Conservation (phyloP, 2,888 invertebrate species). For the Amphipoea lucens region DNA sequence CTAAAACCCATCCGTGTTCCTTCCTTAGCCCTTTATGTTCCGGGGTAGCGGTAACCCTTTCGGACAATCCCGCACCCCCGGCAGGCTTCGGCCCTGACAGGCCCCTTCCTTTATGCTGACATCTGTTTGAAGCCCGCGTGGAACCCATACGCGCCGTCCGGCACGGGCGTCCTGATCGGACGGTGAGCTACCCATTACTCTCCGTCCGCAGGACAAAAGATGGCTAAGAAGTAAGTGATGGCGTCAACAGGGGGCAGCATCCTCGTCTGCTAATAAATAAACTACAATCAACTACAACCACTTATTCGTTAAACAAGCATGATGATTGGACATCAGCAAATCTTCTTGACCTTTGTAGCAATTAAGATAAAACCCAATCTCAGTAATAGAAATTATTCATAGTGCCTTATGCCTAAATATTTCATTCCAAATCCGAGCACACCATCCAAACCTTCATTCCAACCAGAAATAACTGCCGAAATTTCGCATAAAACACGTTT, state of each 20-base stretch:
- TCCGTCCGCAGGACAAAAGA: too few relatives aligned
- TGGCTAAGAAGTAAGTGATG: not conserved
- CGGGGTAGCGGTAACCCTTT: too few relatives aligned
- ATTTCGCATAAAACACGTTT: slow-evolving; percentile 59
- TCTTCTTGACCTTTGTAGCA: not conserved
- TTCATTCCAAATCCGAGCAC: slow-evolving; percentile 6
- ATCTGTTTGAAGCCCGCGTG: too few relatives aligned
- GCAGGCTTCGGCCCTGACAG: too few relatives aligned
- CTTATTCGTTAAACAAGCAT: not conserved
- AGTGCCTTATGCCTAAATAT: slow-evolving; percentile 2
- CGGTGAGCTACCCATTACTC: too few relatives aligned
- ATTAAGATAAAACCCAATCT: not conserved
- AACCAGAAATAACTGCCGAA: slow-evolving; percentile 43
- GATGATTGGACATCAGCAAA: not conserved
- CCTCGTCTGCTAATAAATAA: not conserved
- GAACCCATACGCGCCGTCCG: too few relatives aligned
- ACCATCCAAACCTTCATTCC: not conserved
- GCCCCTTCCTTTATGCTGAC: too few relatives aligned
- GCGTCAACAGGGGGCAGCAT: not conserved
- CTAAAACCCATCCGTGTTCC: too few relatives aligned
- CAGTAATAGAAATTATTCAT: not conserved
- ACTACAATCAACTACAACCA: not conserved
- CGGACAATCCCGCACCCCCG: too few relatives aligned
- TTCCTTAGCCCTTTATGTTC: too few relatives aligned
- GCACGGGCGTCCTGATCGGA: too few relatives aligned